phyloP scores from a whole-genome alignment of 1,140 invertebrate species.

The Lamellibrachia luymesi region DNA sequence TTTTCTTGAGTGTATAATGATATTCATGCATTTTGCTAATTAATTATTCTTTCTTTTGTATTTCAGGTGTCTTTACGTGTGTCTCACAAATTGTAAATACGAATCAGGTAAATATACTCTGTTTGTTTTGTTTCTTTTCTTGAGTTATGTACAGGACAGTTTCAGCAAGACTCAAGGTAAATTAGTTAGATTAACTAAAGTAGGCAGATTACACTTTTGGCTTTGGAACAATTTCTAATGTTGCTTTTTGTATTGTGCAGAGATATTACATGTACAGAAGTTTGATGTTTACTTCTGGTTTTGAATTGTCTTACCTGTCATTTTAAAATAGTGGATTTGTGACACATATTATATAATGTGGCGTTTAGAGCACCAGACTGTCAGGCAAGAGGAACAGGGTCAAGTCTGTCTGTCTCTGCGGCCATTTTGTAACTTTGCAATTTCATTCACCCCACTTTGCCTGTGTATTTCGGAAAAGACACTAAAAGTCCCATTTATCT shows the following conservation, averaged over 20 bases:
- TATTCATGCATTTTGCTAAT: background rate
- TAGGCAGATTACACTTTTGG: background rate
- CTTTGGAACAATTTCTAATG: no score
- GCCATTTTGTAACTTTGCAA: no score
- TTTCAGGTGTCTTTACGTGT: slow-evolving; percentile 51
- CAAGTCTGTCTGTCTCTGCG: no score
- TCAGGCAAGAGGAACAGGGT: no score
- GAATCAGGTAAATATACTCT: slow-evolving; percentile 47
- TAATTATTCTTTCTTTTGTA: background rate
- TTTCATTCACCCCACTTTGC: no score
- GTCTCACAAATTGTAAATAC: slow-evolving; percentile 54
- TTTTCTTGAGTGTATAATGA: background rate
- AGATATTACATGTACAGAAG: no score
- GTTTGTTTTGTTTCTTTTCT: background rate
- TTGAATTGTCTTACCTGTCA: background rate
- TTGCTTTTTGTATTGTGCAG: no score
- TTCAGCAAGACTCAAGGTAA: background rate
- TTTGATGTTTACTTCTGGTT: background rate
- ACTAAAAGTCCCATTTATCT: no score
- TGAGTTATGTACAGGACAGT: background rate
- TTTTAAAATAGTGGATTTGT: background rate
- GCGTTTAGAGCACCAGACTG: no score
- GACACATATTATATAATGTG: no score
- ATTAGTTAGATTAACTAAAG: background rate
- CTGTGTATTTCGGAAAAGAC: no score